Conservation (phyloP, 2,113 vertebrate species). For the Toxostoma redivivum region DNA sequence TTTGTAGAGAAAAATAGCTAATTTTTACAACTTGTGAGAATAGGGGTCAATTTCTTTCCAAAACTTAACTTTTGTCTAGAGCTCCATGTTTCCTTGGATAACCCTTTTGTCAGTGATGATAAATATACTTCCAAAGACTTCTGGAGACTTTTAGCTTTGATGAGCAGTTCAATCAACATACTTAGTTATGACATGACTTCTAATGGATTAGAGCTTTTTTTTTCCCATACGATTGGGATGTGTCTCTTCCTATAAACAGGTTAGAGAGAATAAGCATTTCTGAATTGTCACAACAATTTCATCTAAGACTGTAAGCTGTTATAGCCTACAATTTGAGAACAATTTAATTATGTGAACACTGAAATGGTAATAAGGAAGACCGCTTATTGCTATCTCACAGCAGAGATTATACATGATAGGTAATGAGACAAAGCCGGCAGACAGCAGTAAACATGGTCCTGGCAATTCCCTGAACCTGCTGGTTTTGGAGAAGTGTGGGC, state of each 20-base stretch:
- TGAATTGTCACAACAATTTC: conserved; percentile 37
- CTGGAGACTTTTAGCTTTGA: neutral
- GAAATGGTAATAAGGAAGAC: conserved; percentile 9
- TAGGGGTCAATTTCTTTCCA: neutral
- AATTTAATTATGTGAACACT: conserved; percentile 46
- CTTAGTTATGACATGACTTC: neutral
- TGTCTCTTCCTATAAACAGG: conserved; percentile 4
- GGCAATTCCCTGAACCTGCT: neutral
- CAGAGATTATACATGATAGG: neutral
- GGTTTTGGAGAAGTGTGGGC: neutral
- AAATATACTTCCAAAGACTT: neutral
- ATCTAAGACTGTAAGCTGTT: conserved; percentile 2
- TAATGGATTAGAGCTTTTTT: neutral
- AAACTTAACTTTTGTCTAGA: neutral
- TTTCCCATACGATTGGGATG: neutral
- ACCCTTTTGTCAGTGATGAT: neutral
- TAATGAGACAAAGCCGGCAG: conserved; percentile 31
- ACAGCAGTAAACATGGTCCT: neutral
- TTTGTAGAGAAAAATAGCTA: neutral
- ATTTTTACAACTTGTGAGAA: neutral
- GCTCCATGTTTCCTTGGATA: fast-evolving
- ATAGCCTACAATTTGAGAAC: conserved; percentile 35
- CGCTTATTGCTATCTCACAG: neutral
- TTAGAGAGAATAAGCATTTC: conserved; percentile 29
- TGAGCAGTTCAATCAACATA: neutral